These are phyloP conservation scores for Pardalotus punctatus DNA, from an alignment of 2,113 vertebrate genomes.

Conservation along the genomic window DNA sequence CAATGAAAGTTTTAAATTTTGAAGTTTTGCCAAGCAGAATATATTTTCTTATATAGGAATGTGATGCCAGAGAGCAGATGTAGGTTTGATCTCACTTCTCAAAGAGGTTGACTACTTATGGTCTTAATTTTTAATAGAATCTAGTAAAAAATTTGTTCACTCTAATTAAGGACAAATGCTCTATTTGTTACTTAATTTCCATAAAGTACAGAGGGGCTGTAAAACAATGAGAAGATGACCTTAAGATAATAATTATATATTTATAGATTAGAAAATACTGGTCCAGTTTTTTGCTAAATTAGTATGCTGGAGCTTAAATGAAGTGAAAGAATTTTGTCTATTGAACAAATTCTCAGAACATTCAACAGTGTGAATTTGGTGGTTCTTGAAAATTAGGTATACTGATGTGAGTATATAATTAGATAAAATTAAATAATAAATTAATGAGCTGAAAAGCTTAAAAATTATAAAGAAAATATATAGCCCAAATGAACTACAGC, in stretches of 20 bases:
- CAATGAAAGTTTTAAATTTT: background rate
- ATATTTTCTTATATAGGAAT: background rate
- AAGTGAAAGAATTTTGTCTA: background rate
- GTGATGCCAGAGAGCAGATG: background rate
- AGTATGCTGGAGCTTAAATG: background rate
- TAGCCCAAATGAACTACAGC: background rate
- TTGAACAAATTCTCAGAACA: background rate
- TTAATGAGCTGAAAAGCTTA: slow-evolving; percentile 3
- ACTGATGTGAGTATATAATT: background rate
- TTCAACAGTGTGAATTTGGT: background rate
- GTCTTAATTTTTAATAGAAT: background rate
- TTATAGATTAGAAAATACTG: background rate
- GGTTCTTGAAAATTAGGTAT: background rate
- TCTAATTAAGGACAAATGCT: background rate
- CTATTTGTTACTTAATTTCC: background rate
- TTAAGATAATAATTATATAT: background rate
- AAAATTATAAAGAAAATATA: background rate
- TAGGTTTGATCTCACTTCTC: background rate
- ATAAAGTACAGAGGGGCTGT: background rate
- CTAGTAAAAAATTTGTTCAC: background rate
- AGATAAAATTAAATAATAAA: background rate
- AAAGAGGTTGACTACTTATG: background rate
- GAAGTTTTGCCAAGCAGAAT: background rate
- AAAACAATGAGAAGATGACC: background rate
- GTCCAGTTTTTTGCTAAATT: background rate